These are phyloP conservation scores for Itoplectis maculator DNA, from an alignment of 2,888 invertebrate genomes.

Conservation along the genomic window DNA sequence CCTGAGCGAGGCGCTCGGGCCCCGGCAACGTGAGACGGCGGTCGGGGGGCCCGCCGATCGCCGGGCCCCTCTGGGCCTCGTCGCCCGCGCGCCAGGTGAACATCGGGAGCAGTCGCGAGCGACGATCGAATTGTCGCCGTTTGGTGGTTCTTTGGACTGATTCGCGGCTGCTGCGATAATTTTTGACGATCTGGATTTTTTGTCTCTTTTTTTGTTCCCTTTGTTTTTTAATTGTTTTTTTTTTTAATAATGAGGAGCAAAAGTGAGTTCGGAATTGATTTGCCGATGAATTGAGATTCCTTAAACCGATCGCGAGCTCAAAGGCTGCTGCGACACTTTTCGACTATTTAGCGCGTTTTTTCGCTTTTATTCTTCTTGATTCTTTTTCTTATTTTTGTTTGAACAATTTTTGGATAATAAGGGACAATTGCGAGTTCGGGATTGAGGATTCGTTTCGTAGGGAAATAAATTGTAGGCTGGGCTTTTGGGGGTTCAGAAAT, in stretches of 20 bases:
- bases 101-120: conserved; percentile 32
- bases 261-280: too few species aligned
- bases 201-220: too few species aligned
- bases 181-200: too few species aligned
- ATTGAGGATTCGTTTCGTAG: too few species aligned
- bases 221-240: too few species aligned
- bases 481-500: too few species aligned
- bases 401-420: too few species aligned
- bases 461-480: too few species aligned
- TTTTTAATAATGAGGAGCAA: background rate
- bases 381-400: too few species aligned
- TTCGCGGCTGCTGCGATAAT: too few species aligned
- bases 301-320: background rate
- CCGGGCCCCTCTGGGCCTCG: conserved; percentile 8
- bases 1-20: conserved; percentile 30
- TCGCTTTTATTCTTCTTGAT: too few species aligned
- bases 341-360: background rate
- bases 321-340: background rate
- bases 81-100: conserved; percentile 47
- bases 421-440: too few species aligned
- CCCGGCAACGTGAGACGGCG: background rate
- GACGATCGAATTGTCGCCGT: conserved; percentile 5
- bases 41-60: conserved; percentile 33
- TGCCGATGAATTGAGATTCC: background rate
- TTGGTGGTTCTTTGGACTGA: background rate